Percentiles rank a stretch among this genome's conserved stretches.
These are phyloP conservation scores for Panorpa germanica DNA, from an alignment of 2,888 invertebrate genomes.

Conservation along the genomic window DNA sequence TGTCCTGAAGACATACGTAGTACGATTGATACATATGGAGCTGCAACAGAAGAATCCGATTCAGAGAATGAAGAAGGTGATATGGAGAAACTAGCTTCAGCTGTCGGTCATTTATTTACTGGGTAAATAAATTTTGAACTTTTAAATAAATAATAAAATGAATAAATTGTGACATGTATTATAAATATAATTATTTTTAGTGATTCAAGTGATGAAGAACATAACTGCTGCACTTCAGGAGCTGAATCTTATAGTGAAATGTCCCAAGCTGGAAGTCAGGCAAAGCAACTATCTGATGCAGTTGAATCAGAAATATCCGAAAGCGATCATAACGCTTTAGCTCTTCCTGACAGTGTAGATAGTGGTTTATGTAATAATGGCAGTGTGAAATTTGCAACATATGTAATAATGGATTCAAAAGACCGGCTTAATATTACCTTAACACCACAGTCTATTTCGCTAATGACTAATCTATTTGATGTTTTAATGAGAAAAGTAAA, in stretches of 20 bases:
- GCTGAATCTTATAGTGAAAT: conserved; percentile 17
- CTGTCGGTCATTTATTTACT: conserved; percentile 61
- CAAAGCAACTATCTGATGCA: too few relatives aligned
- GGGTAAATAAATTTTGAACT: conserved; percentile 26
- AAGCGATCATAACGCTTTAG: too few relatives aligned
- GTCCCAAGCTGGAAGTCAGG: too few relatives aligned
- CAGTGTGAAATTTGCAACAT: conserved; percentile 33
- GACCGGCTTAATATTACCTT: conserved; percentile 47
- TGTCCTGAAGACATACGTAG: too few relatives aligned
- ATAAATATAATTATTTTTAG: conserved; percentile 16
- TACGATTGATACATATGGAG: too few relatives aligned
- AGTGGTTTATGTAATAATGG: conserved; percentile 28
- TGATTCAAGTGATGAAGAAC: conserved; percentile 36
- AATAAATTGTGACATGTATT: neutral
- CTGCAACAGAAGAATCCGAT: conserved; percentile 53
- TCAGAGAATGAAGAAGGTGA: conserved; percentile 53
- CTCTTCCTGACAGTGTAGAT: conserved; percentile 30
- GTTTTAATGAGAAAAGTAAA: too few relatives aligned
- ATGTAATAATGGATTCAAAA: conserved; percentile 45
- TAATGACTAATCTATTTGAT: conserved; percentile 30
- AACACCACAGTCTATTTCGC: conserved; percentile 42
- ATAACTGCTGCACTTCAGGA: conserved; percentile 21
- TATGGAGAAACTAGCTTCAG: conserved; percentile 48
- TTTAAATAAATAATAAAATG: conserved; percentile 2
- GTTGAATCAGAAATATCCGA: too few relatives aligned